Conservation (phyloP, 2,888 invertebrate species). For the Ophion slaviceki region DNA sequence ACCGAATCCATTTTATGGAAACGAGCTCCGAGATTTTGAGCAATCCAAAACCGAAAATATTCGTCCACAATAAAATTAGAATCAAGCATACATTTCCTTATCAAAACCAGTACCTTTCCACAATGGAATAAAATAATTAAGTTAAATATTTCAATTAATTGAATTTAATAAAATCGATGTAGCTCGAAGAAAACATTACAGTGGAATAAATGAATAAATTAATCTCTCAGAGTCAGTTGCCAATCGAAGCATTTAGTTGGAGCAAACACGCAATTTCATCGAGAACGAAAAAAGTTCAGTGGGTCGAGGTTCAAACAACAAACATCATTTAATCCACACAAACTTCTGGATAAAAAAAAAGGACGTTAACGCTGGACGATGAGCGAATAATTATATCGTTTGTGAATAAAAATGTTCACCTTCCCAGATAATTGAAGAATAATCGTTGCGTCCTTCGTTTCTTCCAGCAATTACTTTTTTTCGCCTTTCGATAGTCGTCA, state of each 20-base stretch:
- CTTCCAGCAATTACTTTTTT: constrained; percentile 36
- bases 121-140: background rate
- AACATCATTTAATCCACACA: background rate
- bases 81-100: too few relatives aligned
- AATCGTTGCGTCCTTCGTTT: background rate
- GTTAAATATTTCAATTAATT: background rate
- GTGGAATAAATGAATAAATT: background rate
- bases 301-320: background rate
- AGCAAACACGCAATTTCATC: background rate
- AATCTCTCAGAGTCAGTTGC: background rate
- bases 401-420: background rate
- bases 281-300: background rate
- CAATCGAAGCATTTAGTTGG: background rate
- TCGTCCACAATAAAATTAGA: too few relatives aligned
- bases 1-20: too few relatives aligned
- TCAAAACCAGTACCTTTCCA: background rate
- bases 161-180: background rate
- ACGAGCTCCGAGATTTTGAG: too few relatives aligned
- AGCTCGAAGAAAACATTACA: background rate
- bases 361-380: background rate
- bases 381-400: background rate
- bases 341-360: background rate
- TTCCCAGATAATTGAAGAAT: background rate
- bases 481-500: constrained; percentile 10
- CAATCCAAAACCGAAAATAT: too few relatives aligned